phyloP scores from a whole-genome alignment of 2,113 vertebrate genomes.

The Eretmochelys imbricata region DNA sequence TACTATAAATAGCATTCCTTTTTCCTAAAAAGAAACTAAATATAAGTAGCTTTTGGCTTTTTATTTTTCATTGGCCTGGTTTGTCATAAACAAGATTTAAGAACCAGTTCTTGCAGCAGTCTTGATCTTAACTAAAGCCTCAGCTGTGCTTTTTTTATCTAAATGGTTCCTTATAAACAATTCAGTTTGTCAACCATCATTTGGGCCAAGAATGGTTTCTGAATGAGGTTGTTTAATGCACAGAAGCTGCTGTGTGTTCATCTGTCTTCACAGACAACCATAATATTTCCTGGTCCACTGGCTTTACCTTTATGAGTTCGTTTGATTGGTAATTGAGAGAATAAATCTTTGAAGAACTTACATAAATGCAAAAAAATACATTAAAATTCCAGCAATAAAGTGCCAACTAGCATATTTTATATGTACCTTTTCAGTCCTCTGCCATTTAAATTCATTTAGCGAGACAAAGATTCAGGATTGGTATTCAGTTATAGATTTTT shows the following conservation, averaged over 20 bases:
- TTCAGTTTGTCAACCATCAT: background rate
- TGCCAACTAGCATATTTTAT: constrained; percentile 55
- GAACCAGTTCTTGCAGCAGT: background rate
- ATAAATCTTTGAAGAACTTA: constrained; percentile 78
- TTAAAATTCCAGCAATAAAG: constrained; percentile 69
- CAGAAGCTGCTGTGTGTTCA: background rate
- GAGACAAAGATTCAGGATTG: constrained; percentile 42
- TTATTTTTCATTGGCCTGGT: background rate
- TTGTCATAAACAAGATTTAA: background rate
- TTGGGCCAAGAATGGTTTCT: constrained; percentile 15
- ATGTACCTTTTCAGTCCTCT: constrained; percentile 35
- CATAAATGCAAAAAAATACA: constrained; percentile 62
- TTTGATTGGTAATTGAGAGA: constrained; percentile 78
- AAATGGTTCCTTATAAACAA: background rate
- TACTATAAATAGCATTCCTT: background rate
- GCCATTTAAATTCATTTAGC: constrained; percentile 59
- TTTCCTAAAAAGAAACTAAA: background rate
- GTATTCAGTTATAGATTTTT: constrained; percentile 51
- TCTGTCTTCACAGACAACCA: constrained; percentile 65
- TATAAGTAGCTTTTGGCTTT: background rate
- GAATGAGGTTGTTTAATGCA: background rate
- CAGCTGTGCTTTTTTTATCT: background rate
- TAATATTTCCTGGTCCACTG: constrained; percentile 66
- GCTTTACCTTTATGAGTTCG: constrained; percentile 68
- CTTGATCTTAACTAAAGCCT: constrained; percentile 18